These are phyloP conservation scores for Agrilus planipennis DNA, from an alignment of 1,140 invertebrate genomes.

Conservation along the genomic window DNA sequence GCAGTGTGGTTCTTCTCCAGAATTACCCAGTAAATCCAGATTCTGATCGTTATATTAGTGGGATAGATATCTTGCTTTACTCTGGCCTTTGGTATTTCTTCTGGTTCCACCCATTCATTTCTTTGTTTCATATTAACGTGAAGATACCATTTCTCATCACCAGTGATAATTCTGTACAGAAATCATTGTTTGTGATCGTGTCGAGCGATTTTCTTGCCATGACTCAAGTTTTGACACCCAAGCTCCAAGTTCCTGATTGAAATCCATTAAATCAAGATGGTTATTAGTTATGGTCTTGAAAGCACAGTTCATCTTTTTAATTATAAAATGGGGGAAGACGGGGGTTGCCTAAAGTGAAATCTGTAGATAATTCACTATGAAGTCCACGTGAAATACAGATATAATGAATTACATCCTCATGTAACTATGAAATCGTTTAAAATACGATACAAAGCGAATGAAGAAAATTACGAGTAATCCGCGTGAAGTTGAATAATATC, in stretches of 20 bases:
- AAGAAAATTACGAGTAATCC: too few relatives aligned
- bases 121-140: constrained; percentile 4
- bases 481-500: too few relatives aligned
- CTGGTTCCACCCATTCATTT: background rate
- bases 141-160: constrained; percentile 1
- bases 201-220: background rate
- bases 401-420: too few relatives aligned
- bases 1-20: background rate
- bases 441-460: too few relatives aligned
- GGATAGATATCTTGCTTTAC: constrained; percentile 1
- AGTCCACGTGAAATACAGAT: too few relatives aligned
- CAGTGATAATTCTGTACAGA: constrained; percentile 1
- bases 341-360: too few relatives aligned
- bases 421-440: too few relatives aligned
- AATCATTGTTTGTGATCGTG: background rate
- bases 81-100: background rate
- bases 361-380: too few relatives aligned
- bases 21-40: background rate
- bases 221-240: background rate
- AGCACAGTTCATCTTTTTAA: too few relatives aligned
- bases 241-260: background rate
- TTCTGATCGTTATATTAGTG: background rate
- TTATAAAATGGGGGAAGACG: too few relatives aligned
- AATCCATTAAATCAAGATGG: background rate
- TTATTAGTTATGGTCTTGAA: too few relatives aligned